Evolutionary conservation across 2,888 invertebrate species (phyloP).

Genomic region (Agrilus cyanescens): DNA sequence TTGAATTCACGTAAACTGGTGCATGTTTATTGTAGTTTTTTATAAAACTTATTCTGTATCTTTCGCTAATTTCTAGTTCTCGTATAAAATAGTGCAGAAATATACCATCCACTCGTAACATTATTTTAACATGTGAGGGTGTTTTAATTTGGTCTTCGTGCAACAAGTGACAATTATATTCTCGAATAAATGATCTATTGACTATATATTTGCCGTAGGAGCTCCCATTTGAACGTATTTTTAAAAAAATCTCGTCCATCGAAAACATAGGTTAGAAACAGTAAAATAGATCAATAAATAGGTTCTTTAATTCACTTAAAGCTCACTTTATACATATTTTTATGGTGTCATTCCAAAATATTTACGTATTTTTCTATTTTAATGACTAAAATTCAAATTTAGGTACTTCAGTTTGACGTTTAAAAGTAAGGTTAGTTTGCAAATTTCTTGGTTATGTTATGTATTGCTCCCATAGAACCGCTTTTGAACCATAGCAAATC

Average conservation of each 20-base stretch:
- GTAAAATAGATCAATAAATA: no score
- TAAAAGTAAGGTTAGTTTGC: no score
- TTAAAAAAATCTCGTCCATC: conserved; percentile 9
- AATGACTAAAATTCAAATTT: no score
- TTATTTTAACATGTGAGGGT: conserved; percentile 2
- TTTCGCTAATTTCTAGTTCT: conserved; percentile 17
- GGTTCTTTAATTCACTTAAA: background rate
- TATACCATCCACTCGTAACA: conserved; percentile 20
- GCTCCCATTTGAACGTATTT: conserved; percentile 7
- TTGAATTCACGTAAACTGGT: conserved; percentile 5
- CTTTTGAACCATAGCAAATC: no score
- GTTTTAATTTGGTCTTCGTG: background rate
- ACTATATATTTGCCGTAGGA: conserved; percentile 8
- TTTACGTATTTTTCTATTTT: no score
- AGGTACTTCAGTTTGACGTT: no score
- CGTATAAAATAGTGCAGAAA: conserved; percentile 27
- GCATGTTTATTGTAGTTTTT: conserved; percentile 7
- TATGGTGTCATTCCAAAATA: no score
- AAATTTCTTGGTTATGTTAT: no score
- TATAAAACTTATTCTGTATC: conserved; percentile 11
- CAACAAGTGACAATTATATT: no score
- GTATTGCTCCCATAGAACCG: no score
- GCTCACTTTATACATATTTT: no score
- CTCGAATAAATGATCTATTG: background rate
- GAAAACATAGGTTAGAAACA: conserved; percentile 3